phyloP scores from a whole-genome alignment of 2,113 vertebrate genomes.

The Sitta europaea region DNA sequence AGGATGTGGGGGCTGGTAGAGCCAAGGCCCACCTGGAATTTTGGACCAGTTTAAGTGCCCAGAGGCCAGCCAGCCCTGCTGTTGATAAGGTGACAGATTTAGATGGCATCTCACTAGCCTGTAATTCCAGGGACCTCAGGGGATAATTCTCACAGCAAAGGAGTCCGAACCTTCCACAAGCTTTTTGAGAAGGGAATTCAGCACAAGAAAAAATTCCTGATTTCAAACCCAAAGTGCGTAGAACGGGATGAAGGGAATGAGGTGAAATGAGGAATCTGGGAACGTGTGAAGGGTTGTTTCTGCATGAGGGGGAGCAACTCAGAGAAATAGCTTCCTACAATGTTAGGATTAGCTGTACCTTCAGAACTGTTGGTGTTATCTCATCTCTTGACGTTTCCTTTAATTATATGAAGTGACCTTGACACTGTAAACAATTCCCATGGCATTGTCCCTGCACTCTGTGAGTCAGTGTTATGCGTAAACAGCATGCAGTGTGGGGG shows the following conservation, averaged over 20 bases:
- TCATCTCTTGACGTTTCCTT: constrained; percentile 44
- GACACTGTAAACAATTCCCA: constrained; percentile 6
- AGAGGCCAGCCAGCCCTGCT: background rate
- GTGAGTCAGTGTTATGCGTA: background rate
- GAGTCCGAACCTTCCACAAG: background rate
- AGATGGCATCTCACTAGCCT: accelerated
- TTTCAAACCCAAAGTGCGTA: background rate
- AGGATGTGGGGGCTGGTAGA: background rate
- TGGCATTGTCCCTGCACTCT: constrained; percentile 19
- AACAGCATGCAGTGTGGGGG: background rate
- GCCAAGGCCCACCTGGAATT: background rate
- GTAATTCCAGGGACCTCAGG: background rate
- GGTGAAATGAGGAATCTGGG: background rate
- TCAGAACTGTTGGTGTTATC: constrained; percentile 8
- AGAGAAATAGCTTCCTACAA: background rate
- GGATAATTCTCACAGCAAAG: background rate
- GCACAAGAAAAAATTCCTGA: background rate
- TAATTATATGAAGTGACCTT: constrained; percentile 12
- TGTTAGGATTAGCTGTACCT: background rate
- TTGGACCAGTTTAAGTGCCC: background rate
- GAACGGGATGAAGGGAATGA: background rate
- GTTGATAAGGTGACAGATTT: background rate
- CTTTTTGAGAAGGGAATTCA: background rate
- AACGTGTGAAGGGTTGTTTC: background rate
- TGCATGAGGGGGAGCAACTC: background rate